Conservation (phyloP, 1,140 invertebrate genomes). For the Leptinotarsa texana region DNA sequence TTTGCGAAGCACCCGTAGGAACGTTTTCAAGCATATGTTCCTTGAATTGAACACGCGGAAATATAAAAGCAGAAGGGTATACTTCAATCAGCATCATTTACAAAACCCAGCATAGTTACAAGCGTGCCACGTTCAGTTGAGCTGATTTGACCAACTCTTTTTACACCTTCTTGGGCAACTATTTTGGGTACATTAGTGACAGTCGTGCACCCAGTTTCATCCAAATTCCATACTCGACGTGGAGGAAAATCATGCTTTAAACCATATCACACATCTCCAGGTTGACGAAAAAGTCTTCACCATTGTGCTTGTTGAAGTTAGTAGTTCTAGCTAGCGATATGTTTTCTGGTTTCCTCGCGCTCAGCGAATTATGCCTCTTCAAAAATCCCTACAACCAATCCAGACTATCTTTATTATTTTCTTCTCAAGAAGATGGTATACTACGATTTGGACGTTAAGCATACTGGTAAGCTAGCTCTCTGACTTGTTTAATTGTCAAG, state of each 20-base stretch:
- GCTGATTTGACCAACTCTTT: no score
- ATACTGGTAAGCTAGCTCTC: no score
- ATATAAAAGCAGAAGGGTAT: not conserved
- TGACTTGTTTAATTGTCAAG: no score
- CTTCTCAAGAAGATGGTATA: no score
- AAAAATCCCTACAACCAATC: no score
- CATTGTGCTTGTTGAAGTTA: not conserved
- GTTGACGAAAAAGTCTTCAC: not conserved
- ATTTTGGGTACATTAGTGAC: not conserved
- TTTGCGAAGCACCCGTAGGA: not conserved
- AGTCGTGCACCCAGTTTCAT: not conserved
- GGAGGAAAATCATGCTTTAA: not conserved
- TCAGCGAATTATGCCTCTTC: no score
- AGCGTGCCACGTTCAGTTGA: not conserved
- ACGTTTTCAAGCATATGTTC: not conserved
- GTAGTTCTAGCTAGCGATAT: not conserved
- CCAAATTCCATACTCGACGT: not conserved
- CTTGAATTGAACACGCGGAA: not conserved
- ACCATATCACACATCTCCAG: not conserved
- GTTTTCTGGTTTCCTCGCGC: not conserved
- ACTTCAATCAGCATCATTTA: not conserved
- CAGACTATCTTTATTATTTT: no score
- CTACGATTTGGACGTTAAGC: no score
- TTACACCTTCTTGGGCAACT: no score
- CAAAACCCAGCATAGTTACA: not conserved